phyloP scores from a whole-genome alignment of 2,888 invertebrate species.

The Creontiades dilutus region DNA sequence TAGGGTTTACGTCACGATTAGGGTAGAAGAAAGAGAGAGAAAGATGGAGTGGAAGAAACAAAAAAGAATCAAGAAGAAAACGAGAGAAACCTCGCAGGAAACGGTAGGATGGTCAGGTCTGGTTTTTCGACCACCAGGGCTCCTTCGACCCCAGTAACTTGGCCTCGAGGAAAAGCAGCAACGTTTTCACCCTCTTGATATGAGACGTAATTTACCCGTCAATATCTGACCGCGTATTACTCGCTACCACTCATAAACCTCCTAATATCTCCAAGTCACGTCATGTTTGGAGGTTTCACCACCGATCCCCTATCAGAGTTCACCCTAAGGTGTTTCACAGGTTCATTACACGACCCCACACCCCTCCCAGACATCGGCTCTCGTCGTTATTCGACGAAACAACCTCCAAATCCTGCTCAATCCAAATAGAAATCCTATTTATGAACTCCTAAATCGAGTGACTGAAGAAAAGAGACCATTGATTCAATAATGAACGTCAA shows the following conservation, averaged over 20 bases:
- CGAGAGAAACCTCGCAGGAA: neutral
- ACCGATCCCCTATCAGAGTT: neutral
- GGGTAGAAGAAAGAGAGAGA: neutral
- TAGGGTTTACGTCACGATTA: slow-evolving; percentile 18
- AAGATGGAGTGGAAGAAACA: slow-evolving; percentile 20
- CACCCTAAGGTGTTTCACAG: neutral
- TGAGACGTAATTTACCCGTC: slow-evolving; percentile 20
- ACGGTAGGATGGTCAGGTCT: neutral
- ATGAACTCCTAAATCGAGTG: neutral
- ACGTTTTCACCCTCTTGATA: slow-evolving; percentile 8
- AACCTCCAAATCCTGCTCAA: neutral
- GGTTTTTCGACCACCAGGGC: neutral
- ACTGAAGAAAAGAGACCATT: neutral
- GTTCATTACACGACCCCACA: slow-evolving; percentile 25
- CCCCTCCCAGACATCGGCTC: neutral
- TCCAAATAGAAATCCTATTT: neutral
- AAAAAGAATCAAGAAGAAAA: slow-evolving; percentile 9
- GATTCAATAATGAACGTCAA: neutral
- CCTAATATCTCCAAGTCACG: slow-evolving; percentile 19
- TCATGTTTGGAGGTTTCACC: neutral
- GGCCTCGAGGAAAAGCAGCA: neutral
- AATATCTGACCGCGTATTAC: slow-evolving; percentile 1
- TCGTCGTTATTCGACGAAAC: neutral
- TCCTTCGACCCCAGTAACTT: neutral
- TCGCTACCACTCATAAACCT: slow-evolving; percentile 25